These are phyloP conservation scores for Gymnarchus niloticus DNA, from an alignment of 2,113 vertebrate species.

Conservation along the genomic window DNA sequence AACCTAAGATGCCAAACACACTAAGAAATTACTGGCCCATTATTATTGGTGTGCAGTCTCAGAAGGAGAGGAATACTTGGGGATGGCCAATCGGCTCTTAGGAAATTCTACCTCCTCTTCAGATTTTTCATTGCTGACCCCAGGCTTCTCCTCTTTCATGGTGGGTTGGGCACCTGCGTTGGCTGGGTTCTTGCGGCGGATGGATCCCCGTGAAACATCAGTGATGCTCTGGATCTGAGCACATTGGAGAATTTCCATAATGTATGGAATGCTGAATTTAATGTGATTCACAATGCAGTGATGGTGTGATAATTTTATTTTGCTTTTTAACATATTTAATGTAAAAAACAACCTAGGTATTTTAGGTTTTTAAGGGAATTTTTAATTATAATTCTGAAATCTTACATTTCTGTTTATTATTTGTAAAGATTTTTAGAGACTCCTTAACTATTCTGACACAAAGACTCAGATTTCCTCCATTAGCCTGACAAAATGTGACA, in stretches of 20 bases:
- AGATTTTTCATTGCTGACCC: conserved; percentile 69
- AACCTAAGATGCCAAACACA: neutral
- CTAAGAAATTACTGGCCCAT: neutral
- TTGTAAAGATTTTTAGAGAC: neutral
- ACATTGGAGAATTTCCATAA: neutral
- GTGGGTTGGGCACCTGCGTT: conserved; percentile 67
- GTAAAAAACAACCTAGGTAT: neutral
- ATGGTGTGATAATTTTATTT: neutral
- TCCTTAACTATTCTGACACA: neutral
- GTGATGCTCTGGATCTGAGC: conserved; percentile 93
- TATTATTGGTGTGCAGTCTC: neutral
- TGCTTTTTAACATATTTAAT: neutral
- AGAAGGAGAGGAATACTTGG: neutral
- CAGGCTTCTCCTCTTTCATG: conserved; percentile 66
- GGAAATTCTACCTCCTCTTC: conserved; percentile 82
- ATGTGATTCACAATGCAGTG: neutral
- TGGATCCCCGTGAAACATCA: conserved; percentile 88
- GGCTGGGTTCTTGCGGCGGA: conserved; percentile 81
- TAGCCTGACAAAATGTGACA: neutral
- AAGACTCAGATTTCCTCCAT: neutral
- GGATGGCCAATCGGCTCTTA: neutral
- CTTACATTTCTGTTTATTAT: neutral
- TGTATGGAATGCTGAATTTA: neutral
- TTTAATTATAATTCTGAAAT: neutral
- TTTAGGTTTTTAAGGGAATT: neutral